Evolutionary conservation across 2,113 vertebrate genomes (phyloP), one percentile per base, ranked within the genome.

Genomic region (Morphnarchus princeps): DNA sequence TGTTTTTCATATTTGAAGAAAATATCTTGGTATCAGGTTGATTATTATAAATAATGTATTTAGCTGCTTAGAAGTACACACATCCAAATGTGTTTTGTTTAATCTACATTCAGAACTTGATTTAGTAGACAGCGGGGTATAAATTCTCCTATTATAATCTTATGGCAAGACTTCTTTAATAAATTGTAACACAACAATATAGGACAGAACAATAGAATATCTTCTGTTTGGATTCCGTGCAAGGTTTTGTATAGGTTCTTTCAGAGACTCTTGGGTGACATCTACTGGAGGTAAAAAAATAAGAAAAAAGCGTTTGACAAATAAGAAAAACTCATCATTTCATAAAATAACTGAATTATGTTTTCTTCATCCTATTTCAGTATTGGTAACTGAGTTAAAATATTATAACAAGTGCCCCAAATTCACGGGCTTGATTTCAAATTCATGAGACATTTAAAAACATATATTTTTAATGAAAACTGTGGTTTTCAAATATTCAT

Each of bases 181-280:
- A 59, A 93, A 89, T 50, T 62, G 42, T 10, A 90, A 85, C 17
- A 45, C n/a, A 69, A 12, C 50, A 50, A 34, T 22, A 45, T 4
- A 50, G 57, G 38, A 49, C 17, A 87, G 83, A 96, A 94, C 87
- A 95, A 95, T 61, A 72, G 85, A 88, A 20, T n/a, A 42, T 38
- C 55, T 52, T 57, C 70, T 47, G 24, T 32, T 82, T 31, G 32
- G 29, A 49, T 84, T 83, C 38, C 9, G 1, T 20, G 1, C 3
- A 6, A 69, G 40, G 84, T 28, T 57, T 88, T 59, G 22, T 67
- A 32, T 24, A 45, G 47, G 28, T 90, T 82, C 40, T 85, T 95
- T 95, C 87, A 79, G 63, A 98, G 82, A 96, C 76, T 94, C 95
- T 95, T 55, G 38, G 79, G 94, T 42, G 97, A 97, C 98, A 98